Evolutionary conservation across 2,888 invertebrate species (phyloP), one percentile per base, ranked within the genome.

Genomic region (Schrankia costaestrigalis): DNA sequence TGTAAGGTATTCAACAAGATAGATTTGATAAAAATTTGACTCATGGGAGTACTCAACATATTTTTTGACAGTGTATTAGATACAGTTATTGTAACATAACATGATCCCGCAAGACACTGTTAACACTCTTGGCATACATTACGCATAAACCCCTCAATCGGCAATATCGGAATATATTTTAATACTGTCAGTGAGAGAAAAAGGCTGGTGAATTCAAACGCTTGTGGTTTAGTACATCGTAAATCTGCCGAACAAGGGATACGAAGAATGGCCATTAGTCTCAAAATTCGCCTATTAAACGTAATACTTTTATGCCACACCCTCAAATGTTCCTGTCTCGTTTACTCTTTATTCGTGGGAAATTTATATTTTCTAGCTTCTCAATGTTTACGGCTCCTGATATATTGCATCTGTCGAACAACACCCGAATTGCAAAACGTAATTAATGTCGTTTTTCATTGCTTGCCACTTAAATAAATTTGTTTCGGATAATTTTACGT

Each of bases 171-270:
- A 46, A 43, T 34, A 36, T 38, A 40, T 53, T 50, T 45, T 39
- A 38, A 54, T 41, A 44, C 38, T 41, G 43, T 42, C 46, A n/a
- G n/a, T n/a, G n/a, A n/a, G n/a, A n/a, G n/a, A n/a, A n/a, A n/a
- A n/a, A n/a, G n/a, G n/a, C n/a, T 19, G 19, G 26, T 30, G 36
- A 68, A 69, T 65, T 63, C 62, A 59, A 59, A 64, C 53, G 61
- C 53, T 69, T 67, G 60, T 46, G 70, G 65, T 68, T 77, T 76
- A 78, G 64, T 71, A 58, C 65, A 56, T 71, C 75, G 67, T 79
- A 79, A 79, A 78, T 75, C 65, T 70, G 65, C 59, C 63, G 54
- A 57, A 62, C 64, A 61, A 61, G 60, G 65, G 65, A 55, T 64
- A 61, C 62, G 41, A 56, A 54, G 57, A 58, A 52, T 37, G 50